Percentiles rank a stretch among this genome's conserved stretches.
Evolutionary conservation across 1,140 invertebrate species (phyloP).

Genomic region (Drosophila watanabei): DNA sequence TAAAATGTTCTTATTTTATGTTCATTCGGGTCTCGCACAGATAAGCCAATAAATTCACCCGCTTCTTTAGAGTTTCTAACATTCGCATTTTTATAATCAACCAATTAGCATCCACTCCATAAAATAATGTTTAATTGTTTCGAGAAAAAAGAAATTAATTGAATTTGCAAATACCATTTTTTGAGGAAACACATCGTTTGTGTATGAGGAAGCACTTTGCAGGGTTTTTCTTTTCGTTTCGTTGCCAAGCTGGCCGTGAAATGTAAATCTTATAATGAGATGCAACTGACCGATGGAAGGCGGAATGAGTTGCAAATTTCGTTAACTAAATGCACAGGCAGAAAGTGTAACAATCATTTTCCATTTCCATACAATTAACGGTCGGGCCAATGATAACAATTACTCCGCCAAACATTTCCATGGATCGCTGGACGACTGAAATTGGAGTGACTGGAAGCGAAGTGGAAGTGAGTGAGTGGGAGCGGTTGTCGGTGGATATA

Average conservation of each 20-base stretch:
- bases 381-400: slow-evolving; percentile 34
- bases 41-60: slow-evolving; percentile 11
- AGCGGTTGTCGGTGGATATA: slow-evolving; percentile 8
- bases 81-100: slow-evolving; percentile 2
- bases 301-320: slow-evolving; percentile 52
- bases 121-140: slow-evolving; percentile 9
- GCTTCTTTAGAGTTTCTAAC: not conserved
- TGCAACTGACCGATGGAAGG: slow-evolving; percentile 53
- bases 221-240: slow-evolving; percentile 4
- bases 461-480: slow-evolving; percentile 5
- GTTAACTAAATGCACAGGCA: slow-evolving; percentile 48
- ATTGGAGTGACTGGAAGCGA: slow-evolving; percentile 7
- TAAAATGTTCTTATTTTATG: slow-evolving; percentile 11
- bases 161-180: slow-evolving; percentile 20
- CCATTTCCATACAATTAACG: slow-evolving; percentile 74
- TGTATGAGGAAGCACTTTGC: slow-evolving; percentile 33
- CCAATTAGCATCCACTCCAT: slow-evolving; percentile 18
- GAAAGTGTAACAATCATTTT: slow-evolving; percentile 71
- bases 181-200: slow-evolving; percentile 34
- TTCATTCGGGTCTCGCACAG: not conserved
- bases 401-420: slow-evolving; percentile 40
- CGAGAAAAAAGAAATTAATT: slow-evolving; percentile 5
- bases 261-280: slow-evolving; percentile 69
- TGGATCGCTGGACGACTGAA: slow-evolving; percentile 34
- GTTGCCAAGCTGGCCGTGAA: slow-evolving; percentile 68